Evolutionary conservation across 1,140 invertebrate species (phyloP).

Genomic region (Camponotus floridanus): DNA sequence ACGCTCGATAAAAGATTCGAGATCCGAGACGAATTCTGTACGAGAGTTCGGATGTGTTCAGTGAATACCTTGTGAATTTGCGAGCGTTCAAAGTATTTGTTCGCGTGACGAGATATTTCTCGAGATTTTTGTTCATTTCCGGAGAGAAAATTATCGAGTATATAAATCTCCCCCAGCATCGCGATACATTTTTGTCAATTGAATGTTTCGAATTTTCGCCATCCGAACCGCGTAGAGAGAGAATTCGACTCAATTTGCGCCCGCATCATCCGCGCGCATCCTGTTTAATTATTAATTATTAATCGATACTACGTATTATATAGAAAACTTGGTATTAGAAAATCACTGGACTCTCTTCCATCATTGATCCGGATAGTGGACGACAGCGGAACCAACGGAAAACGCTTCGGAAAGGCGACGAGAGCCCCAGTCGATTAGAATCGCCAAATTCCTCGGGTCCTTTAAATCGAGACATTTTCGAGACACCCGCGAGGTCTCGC

Average conservation of each 20-base stretch:
- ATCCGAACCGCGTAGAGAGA: background rate
- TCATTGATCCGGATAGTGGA: constrained; percentile 13
- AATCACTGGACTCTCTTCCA: constrained; percentile 37
- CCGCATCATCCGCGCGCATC: constrained; percentile 30
- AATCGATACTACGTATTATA: constrained; percentile 67
- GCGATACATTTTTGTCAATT: background rate
- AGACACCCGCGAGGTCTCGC: background rate
- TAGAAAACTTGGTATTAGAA: constrained; percentile 69
- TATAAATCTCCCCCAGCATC: background rate
- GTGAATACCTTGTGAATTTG: background rate
- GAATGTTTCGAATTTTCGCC: background rate
- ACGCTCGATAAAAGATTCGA: background rate
- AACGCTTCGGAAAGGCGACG: constrained; percentile 22
- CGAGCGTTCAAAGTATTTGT: background rate
- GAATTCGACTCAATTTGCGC: background rate
- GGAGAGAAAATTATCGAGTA: background rate
- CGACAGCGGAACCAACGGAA: constrained; percentile 33
- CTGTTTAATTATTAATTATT: background rate
- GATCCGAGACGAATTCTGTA: background rate
- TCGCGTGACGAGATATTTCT: background rate
- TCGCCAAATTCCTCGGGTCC: constrained; percentile 19
- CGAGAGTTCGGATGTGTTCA: background rate
- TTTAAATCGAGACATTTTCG: too few species aligned
- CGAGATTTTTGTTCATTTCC: background rate
- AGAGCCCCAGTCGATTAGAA: constrained; percentile 14